phyloP scores from a whole-genome alignment of 2,113 vertebrate genomes.

The Prietella phreatophila region DNA sequence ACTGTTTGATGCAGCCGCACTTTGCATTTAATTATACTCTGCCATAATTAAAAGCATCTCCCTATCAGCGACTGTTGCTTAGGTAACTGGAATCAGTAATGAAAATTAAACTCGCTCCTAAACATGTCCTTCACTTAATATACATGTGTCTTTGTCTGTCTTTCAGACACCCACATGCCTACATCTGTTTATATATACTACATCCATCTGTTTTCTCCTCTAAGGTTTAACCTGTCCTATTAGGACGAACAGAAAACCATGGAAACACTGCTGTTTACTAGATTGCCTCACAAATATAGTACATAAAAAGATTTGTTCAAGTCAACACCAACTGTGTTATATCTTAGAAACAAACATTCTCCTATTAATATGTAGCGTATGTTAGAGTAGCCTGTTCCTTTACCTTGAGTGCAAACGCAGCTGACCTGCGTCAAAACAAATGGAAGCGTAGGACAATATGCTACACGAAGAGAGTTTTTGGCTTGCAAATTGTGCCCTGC shows the following conservation, averaged over 20 bases:
- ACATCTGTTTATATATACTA: neutral
- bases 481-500: conserved; percentile 40
- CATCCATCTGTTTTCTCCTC: neutral
- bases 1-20: conserved; percentile 44
- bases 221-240: neutral
- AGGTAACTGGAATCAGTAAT: conserved; percentile 42
- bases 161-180: neutral
- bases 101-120: conserved; percentile 21
- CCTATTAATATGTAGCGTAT: neutral
- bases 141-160: neutral
- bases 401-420: neutral
- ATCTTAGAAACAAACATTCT: neutral
- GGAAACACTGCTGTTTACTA: neutral
- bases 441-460: conserved; percentile 10
- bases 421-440: conserved; percentile 14
- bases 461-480: conserved; percentile 29
- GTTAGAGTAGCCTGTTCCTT: neutral
- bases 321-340: neutral
- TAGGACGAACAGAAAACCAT: conserved; percentile 23
- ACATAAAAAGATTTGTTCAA: neutral
- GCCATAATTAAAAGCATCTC: conserved; percentile 53
- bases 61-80: conserved; percentile 49
- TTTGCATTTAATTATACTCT: conserved; percentile 47
- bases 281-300: neutral
- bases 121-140: neutral